Evolutionary conservation across 2,113 vertebrate species (phyloP).

Genomic region (Tachycineta bicolor): DNA sequence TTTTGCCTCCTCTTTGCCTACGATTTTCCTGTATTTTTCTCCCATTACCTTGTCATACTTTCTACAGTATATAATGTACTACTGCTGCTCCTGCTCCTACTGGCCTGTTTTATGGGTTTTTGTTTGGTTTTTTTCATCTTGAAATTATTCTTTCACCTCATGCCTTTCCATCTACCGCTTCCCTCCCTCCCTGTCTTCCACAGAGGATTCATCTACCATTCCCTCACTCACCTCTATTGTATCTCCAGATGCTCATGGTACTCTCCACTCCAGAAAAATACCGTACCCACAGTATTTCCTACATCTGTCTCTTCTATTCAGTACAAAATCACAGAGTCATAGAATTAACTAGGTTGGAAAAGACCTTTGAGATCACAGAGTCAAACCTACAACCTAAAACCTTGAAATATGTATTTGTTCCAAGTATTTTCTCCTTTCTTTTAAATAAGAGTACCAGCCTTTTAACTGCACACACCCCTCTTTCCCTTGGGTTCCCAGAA

Average conservation of each 20-base stretch:
- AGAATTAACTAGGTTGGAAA: background rate
- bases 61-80: slow-evolving; percentile 31
- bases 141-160: background rate
- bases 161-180: background rate
- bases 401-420: background rate
- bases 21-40: slow-evolving; percentile 12
- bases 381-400: background rate
- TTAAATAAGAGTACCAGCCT: background rate
- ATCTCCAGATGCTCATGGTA: background rate
- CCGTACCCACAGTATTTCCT: background rate
- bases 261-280: background rate
- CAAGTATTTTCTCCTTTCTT: background rate
- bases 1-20: background rate
- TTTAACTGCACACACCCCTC: background rate
- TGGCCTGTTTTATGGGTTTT: background rate
- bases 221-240: background rate
- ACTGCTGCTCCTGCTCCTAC: background rate
- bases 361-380: background rate
- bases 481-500: background rate
- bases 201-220: background rate
- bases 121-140: background rate
- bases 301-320: background rate
- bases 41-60: background rate
- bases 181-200: background rate
- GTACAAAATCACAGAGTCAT: background rate